Evolutionary conservation across 30 jellyfish, hydroid and myxozoan species (phyloP).

Genomic region (Clytia hemisphaerica): DNA sequence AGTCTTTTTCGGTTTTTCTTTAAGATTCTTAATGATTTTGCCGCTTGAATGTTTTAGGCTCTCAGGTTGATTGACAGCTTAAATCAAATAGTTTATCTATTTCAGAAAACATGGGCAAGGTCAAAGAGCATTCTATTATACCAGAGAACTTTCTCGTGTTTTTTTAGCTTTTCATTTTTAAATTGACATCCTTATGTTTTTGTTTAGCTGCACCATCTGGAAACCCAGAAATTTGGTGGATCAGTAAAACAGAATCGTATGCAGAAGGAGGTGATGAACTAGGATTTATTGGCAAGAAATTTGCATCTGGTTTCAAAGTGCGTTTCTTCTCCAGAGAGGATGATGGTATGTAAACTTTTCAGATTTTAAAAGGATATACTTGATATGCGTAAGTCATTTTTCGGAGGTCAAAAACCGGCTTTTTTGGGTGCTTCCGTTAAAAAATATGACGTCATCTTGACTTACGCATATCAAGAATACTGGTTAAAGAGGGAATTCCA

Average conservation of each 20-base stretch:
- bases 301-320: slow-evolving; percentile 92
- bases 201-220: slow-evolving; percentile 97
- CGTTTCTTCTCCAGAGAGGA: slow-evolving; percentile 71
- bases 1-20: slow-evolving; percentile 20
- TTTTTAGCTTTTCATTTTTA: background rate
- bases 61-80: background rate
- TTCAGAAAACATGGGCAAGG: background rate
- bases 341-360: slow-evolving; percentile 43
- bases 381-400: too few species aligned
- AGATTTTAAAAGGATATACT: too few species aligned
- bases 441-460: too few species aligned
- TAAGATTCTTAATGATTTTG: background rate
- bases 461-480: too few species aligned
- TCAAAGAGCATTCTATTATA: background rate
- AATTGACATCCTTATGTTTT: background rate
- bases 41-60: background rate
- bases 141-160: background rate
- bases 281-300: slow-evolving; percentile 83
- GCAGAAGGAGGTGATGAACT: slow-evolving; percentile 88
- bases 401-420: too few species aligned
- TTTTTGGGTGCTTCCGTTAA: too few species aligned
- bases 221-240: slow-evolving; percentile 95
- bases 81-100: background rate
- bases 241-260: slow-evolving; percentile 51
- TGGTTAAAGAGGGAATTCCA: too few species aligned